Base-by-base conservation (phyloP, 2,113 vertebrate species). In the Crypturellus undulatus region DNA sequence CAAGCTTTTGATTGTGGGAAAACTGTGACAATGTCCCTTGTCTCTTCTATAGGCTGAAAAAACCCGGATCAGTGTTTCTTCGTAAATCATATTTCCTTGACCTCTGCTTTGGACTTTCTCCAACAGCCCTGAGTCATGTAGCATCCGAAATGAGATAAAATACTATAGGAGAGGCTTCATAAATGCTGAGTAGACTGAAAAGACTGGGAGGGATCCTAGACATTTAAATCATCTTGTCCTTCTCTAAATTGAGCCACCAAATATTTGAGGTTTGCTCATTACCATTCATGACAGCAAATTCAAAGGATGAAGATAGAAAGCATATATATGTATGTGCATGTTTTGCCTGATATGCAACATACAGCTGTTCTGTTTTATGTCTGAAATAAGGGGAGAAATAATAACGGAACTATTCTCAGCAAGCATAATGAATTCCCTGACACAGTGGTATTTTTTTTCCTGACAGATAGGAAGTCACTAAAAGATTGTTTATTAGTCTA, bases 291-390 rank as follows among this genome's bases (percentile, higher is more conserved):
- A 85, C 45, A 95, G 70, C 45, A 93, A 94, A 95, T 96, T 83
- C 87, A 89, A 93, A 79, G 72, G 68, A 45, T 68, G 87, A 63
- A 70, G 81, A 94, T 34, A 92, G 64, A 80, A 93, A 94, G 28
- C 52, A 87, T 94, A 94, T 97, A 84, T 96, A 95, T 95, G 79
- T 64, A 34, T 85, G 49, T 78, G 40, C 68, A 60, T 59, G 16
- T 95, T 92, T 95, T 92, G 52, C 80, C 63, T 83, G 70, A 64
- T 81, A 65, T 38, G 45, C 42, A 89, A 92, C 71, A 76, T 12
- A 34, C 83, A 96, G 76, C 47, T 89, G 68, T 92, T 94, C 96
- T 95, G 79, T 78, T 97, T 96, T 92, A 84, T 94, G 81, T 87
- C 93, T 93, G 87, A 96, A 96, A 77, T 81, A 96, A 89, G 82